phyloP scores from a whole-genome alignment of 2,113 vertebrate species.

The Martes martes region DNA sequence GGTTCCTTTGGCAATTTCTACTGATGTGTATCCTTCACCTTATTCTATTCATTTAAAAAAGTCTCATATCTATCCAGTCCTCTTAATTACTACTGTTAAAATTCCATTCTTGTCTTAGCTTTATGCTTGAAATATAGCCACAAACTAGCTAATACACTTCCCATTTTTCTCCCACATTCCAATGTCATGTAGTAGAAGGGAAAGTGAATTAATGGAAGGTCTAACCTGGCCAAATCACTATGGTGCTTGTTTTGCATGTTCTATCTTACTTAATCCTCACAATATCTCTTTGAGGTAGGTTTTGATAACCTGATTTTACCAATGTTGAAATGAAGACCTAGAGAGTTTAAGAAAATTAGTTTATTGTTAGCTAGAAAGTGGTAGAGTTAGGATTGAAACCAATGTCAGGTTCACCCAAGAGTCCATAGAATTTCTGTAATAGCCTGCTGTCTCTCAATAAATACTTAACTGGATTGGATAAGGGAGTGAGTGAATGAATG shows the following conservation, averaged over 20 bases:
- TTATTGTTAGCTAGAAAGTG: background rate
- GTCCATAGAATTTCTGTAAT: background rate
- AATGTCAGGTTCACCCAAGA: background rate
- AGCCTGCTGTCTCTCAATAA: background rate
- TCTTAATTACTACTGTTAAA: background rate
- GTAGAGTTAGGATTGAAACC: background rate
- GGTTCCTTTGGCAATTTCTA: background rate
- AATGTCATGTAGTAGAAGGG: background rate
- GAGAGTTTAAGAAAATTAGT: background rate
- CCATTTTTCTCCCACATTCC: background rate
- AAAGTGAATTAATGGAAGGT: background rate
- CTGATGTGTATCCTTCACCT: background rate
- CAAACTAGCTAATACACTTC: background rate
- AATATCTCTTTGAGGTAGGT: background rate
- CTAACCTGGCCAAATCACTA: background rate
- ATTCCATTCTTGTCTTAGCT: background rate
- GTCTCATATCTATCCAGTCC: background rate
- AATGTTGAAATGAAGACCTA: conserved; percentile 26
- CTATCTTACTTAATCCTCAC: background rate
- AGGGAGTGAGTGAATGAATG: background rate
- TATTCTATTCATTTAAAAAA: background rate
- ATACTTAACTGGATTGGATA: background rate
- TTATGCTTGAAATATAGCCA: background rate
- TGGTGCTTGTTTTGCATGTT: background rate
- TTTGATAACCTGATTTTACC: background rate